These are phyloP conservation scores for Diloba caeruleocephala DNA, from an alignment of 2,888 invertebrate species.

Conservation along the genomic window DNA sequence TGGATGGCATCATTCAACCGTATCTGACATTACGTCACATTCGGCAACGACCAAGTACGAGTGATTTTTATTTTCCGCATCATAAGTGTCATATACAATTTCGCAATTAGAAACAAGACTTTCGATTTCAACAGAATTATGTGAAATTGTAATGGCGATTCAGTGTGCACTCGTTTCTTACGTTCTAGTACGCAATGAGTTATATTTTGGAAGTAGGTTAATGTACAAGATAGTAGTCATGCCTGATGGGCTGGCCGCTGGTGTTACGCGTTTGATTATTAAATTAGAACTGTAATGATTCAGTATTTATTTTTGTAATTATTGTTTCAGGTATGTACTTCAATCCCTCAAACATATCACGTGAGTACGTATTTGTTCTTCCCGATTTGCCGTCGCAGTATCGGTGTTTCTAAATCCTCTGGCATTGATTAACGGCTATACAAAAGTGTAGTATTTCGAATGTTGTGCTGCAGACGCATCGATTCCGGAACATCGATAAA, in stretches of 20 bases:
- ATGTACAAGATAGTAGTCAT: slow-evolving; percentile 72
- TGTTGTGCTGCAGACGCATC: slow-evolving; percentile 29
- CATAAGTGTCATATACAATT: slow-evolving; percentile 59
- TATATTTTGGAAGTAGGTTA: slow-evolving; percentile 81
- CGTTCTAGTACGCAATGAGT: slow-evolving; percentile 77
- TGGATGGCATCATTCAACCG: slow-evolving; percentile 57
- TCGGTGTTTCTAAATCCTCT: slow-evolving; percentile 20
- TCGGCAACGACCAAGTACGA: slow-evolving; percentile 40
- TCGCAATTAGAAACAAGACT: slow-evolving; percentile 68
- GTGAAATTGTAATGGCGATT: slow-evolving; percentile 71
- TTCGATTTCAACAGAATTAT: slow-evolving; percentile 81
- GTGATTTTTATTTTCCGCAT: slow-evolving; percentile 59
- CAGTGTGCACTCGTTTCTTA: slow-evolving; percentile 77
- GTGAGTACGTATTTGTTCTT: slow-evolving; percentile 35
- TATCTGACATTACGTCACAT: slow-evolving; percentile 60
- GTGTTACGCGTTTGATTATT: slow-evolving; percentile 36
- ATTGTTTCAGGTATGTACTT: slow-evolving; percentile 72
- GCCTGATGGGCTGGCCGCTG: slow-evolving; percentile 54
- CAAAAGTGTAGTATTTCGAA: slow-evolving; percentile 33
- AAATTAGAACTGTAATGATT: slow-evolving; percentile 47
- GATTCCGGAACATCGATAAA: slow-evolving; percentile 69
- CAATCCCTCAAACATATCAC: slow-evolving; percentile 27
- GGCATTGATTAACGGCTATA: slow-evolving; percentile 31
- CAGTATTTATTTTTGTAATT: slow-evolving; percentile 54
- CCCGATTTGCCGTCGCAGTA: slow-evolving; percentile 41